phyloP scores from a whole-genome alignment of 1,140 invertebrate species.

The Philotrypesis tridentata region DNA sequence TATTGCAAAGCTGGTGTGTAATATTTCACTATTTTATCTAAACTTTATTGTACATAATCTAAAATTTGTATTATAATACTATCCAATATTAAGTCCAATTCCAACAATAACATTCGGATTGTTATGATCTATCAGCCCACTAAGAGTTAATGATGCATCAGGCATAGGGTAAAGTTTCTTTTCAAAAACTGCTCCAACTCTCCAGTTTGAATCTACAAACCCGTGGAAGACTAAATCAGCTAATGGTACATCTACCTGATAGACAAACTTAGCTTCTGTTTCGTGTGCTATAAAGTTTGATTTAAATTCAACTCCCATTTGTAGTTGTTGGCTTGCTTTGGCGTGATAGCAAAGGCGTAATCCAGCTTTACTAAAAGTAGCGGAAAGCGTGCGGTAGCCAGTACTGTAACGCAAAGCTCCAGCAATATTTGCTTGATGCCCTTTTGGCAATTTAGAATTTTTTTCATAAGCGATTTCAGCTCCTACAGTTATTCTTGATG shows the following conservation, averaged over 20 bases:
- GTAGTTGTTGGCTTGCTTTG: slow-evolving; percentile 82
- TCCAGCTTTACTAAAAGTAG: slow-evolving; percentile 81
- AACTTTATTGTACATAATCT: slow-evolving; percentile 11
- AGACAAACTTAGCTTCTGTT: slow-evolving; percentile 81
- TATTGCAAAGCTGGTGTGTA: slow-evolving; percentile 1
- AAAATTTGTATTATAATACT: slow-evolving; percentile 48
- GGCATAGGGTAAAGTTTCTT: slow-evolving; percentile 83
- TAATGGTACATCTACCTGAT: slow-evolving; percentile 84
- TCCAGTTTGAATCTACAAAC: slow-evolving; percentile 83
- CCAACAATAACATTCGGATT: slow-evolving; percentile 78
- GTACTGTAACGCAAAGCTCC: slow-evolving; percentile 81
- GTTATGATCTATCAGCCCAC: slow-evolving; percentile 82
- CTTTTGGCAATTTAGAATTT: slow-evolving; percentile 79
- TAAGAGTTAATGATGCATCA: slow-evolving; percentile 80
- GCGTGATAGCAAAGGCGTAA: slow-evolving; percentile 83
- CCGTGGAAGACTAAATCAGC: slow-evolving; percentile 82
- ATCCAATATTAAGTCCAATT: slow-evolving; percentile 77
- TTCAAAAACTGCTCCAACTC: slow-evolving; percentile 82
- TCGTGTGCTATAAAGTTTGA: slow-evolving; percentile 79
- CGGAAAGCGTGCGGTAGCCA: slow-evolving; percentile 76
- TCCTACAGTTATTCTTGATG: slow-evolving; percentile 79
- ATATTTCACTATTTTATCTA: slow-evolving; percentile 13
- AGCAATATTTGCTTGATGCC: slow-evolving; percentile 78
- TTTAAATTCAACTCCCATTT: slow-evolving; percentile 77
- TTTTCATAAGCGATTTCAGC: slow-evolving; percentile 83